Base-by-base conservation (phyloP, 2,888 invertebrate species). In the Eucriotettix oculatus region DNA sequence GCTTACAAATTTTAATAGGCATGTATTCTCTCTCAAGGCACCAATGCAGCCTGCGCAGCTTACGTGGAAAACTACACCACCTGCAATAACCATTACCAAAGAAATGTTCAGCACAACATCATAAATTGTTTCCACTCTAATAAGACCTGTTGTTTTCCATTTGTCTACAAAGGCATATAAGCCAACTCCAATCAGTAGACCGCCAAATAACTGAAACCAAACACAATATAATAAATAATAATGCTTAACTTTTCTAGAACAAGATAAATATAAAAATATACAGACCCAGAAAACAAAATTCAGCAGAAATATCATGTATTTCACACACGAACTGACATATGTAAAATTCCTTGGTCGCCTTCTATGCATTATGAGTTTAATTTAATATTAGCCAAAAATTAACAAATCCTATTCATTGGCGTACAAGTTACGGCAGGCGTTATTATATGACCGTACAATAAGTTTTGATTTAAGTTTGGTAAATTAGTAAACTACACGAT, bases 21-120 rank as follows among this genome's bases (percentile, higher is more conserved):
- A 91, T 0, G 93, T 90, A 73, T 96, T 96, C 75, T 96, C 95
- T 62, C 95, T 76, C 10, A 92, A 75, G 0, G 92, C 90, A 54
- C 91, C 95, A 14, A 96, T 84, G 72, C 94, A 96, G 10, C 95
- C 95, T 17, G 92, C 89, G 73, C 94, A 95, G 72, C 93, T 93
- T 59, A 96, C 91, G 58, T 91, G 81, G 74, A 95, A 95, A n/a
- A 95, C 86, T 10, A 94, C 85, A 43, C 85, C 85, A 3, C 95
- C 94, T 62, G 90, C 84, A 61, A 94, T 81, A n/a, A 93, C 86
- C 75, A 95, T 85, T 59, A 95, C 84, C 61, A 96, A 77, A 40
- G 94, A 93, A 67, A 96, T 86, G 73, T 96, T 94, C 59, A 95
- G 76, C 65, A 90, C 84, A 52, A 94, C 82, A 74, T 95, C 94